Conservation (phyloP, 2,113 vertebrate genomes). For the Xenotilapia leptura region DNA sequence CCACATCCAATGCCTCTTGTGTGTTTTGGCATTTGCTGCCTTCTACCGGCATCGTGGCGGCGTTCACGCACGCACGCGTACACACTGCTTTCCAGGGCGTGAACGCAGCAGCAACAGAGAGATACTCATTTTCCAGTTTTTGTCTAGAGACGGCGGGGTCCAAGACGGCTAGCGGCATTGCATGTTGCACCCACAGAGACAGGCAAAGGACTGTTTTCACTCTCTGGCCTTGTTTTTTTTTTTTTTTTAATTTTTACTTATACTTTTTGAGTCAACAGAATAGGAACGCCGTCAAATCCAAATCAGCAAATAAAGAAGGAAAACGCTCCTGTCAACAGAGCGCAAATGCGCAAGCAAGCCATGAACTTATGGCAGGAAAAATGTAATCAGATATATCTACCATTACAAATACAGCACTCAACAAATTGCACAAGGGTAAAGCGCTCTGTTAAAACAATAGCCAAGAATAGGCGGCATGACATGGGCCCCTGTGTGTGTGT, state of each 20-base stretch:
- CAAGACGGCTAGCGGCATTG: background rate
- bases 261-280: constrained; percentile 3
- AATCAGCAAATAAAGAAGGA: constrained; percentile 8
- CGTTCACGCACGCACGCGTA: background rate
- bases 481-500: background rate
- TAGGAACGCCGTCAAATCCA: background rate
- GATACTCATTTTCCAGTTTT: background rate
- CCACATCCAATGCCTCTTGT: constrained; percentile 26
- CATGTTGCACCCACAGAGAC: background rate
- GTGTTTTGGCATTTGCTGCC: constrained; percentile 60
- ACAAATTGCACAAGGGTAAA: constrained; percentile 42
- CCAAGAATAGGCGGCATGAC: constrained; percentile 10
- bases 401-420: constrained; percentile 4
- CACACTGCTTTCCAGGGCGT: background rate
- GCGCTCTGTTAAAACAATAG: constrained; percentile 44
- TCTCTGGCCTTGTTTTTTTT: background rate
- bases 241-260: background rate
- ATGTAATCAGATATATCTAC: constrained; percentile 36
- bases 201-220: background rate
- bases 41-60: background rate
- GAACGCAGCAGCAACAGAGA: background rate
- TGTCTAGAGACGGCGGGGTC: background rate
- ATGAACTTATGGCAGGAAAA: background rate
- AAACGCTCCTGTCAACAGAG: constrained; percentile 28
- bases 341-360: background rate